Conservation (phyloP, 2,113 vertebrate genomes). For the Petaurus breviceps region DNA sequence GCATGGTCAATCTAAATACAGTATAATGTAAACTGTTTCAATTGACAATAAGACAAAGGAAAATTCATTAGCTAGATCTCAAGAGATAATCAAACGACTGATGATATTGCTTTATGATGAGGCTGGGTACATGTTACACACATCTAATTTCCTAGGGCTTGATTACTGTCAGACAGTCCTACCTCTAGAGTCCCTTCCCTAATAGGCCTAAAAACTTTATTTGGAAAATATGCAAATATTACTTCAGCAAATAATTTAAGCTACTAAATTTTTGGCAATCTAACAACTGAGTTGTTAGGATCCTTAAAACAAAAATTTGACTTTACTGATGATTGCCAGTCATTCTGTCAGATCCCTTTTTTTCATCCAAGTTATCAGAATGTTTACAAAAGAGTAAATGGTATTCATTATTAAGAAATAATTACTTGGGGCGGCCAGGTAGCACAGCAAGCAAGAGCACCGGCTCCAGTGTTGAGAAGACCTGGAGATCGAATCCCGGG, state of each 20-base stretch:
- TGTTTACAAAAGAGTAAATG: background rate
- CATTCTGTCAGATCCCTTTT: conserved; percentile 8
- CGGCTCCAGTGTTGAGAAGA: too few relatives aligned
- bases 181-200: background rate
- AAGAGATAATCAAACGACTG: conserved; percentile 5
- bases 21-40: conserved; percentile 40
- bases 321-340: conserved; percentile 23
- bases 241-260: conserved; percentile 34
- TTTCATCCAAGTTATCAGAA: background rate
- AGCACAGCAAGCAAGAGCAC: too few relatives aligned
- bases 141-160: conserved; percentile 25
- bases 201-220: conserved; percentile 20
- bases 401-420: conserved; percentile 24
- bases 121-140: background rate
- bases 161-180: conserved; percentile 22
- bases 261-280: conserved; percentile 13
- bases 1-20: conserved; percentile 8
- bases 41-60: conserved; percentile 12
- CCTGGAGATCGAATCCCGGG: too few relatives aligned
- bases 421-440: too few relatives aligned
- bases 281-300: conserved; percentile 1
- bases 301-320: background rate
- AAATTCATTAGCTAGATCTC: background rate
- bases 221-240: background rate
- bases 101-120: conserved; percentile 18